Base-by-base conservation (phyloP, 37 sponge, comb jelly and placozoan species). In the Beroe forskalii region DNA sequence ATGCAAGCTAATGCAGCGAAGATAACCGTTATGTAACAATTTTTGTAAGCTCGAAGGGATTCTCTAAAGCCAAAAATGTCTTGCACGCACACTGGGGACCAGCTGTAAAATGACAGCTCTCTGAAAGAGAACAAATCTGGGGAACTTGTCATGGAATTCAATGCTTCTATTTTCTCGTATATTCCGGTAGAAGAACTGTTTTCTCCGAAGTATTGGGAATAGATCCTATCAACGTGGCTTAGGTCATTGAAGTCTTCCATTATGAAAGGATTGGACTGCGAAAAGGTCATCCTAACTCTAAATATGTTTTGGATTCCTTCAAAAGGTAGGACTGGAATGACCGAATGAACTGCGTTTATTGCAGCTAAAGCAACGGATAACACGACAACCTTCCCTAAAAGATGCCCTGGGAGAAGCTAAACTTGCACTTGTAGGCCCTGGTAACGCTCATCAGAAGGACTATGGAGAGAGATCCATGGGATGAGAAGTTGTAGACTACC, bases 31-130 rank as follows among this genome's bases (percentile, higher is more conserved):
- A 55, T 55, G 17, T 55, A 55, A 9, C 60, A 9, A 20, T 9
- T 17, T 17, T 55, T 55, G 60, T 55, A 55, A 20, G 17, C 60
- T 55, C 17, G 9, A 55, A 55, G 60, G 17, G 60, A 55, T 9
- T 64, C 66, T 64, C 66, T 64, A 27, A 30, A 64, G 4, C 66
- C 66, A 22, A 22, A 72, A 1, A 72, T 38, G 40, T 72, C 76
- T 38, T 33, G 76, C 23, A 72, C 40, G 23, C 76, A 72, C 6
- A 72, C 76, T 12, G 76, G 76, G 22, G 76, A 72, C 76, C 76
- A 72, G 22, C 76, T 72, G 76, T 72, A 72, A 39, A 36, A 38
- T 8, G 76, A 72, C 23, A 72, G 40, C 8, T 72, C 76, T 8
- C 4, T 72, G 76, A 23, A 32, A 4, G 2, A 33, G 32, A 72